phyloP scores from a whole-genome alignment of 30 jellyfish, hydroid and myxozoan species.

The Chironex yamaguchii region DNA sequence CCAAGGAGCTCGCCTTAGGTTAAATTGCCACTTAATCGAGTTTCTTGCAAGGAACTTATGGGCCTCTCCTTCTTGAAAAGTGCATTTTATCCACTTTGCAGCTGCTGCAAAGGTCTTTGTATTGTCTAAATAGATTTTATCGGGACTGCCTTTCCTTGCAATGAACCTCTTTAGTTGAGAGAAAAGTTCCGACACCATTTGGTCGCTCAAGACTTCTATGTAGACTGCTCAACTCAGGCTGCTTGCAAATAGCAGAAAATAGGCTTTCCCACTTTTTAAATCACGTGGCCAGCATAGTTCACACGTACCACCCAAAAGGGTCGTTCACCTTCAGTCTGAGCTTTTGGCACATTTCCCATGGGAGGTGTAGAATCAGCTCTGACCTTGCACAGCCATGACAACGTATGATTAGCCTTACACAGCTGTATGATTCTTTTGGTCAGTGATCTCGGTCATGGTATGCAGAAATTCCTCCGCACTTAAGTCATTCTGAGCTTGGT shows the following conservation, averaged over 20 bases:
- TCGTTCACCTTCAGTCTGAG: conserved; percentile 46
- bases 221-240: conserved; percentile 72
- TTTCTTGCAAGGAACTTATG: conserved; percentile 57
- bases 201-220: conserved; percentile 65
- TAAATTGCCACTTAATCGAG: conserved; percentile 67
- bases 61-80: conserved; percentile 17
- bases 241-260: conserved; percentile 72
- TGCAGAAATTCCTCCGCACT: conserved; percentile 54
- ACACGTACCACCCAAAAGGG: conserved; percentile 66
- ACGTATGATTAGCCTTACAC: no score
- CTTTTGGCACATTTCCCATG: conserved; percentile 60
- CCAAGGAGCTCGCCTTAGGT: conserved; percentile 86
- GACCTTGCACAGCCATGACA: conserved; percentile 74
- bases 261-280: conserved; percentile 55
- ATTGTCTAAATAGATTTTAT: conserved; percentile 75
- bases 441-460: conserved; percentile 61
- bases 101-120: conserved; percentile 60
- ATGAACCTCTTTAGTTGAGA: conserved; percentile 61
- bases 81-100: conserved; percentile 61
- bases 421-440: conserved; percentile 28
- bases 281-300: conserved; percentile 71
- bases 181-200: conserved; percentile 38
- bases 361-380: conserved; percentile 65
- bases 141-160: conserved; percentile 73
- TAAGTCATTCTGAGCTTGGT: conserved; percentile 56